Base-by-base conservation (phyloP, 2,113 vertebrate species). In the Cyprinus carpio region DNA sequence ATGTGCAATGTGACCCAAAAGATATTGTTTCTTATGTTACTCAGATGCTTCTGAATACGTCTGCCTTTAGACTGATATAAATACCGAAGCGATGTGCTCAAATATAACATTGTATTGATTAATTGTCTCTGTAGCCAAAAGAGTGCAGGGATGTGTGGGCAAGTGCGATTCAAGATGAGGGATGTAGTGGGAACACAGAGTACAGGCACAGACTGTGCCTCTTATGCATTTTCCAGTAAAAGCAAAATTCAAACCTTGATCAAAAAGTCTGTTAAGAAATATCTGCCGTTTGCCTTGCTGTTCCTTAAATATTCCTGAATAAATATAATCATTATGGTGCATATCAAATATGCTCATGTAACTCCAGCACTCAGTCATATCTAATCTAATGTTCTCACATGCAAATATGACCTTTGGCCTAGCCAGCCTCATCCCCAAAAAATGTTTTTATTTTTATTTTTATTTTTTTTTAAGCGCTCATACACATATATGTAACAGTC, bases 391-490 rank as follows among this genome's bases (percentile, higher is more conserved):
- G 51, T 77, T 18, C 29, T 72, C 72, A 43, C 58, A 84, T 78
- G 71, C 85, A 82, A 84, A 88, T 80, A 72, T 65, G 62, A 86
- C 75, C 84, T 86, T 86, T 77, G 69, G 71, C 54, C 64, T 25
- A 10, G 27, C 51, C 46, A 6, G 10, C 56, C 16, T 69, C 11
- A 84, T 76, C 72, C 67, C n/a, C n/a, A n/a, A n/a, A n/a, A n/a
- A 69, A 67, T 58, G 12, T 49, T 69, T 56, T 9, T 25, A 58
- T 56, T 11, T 49, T 67, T 54, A 18, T 25, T 64, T 13, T 1
- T 40, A 6, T 15, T 13, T 15, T 43, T 20, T 43, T 56, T 43
- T 31, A 20, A 51, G 6, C 6, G 58, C 20, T 60, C 20, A 75
- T 37, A n/a, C 46, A 18, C n/a, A 43, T 4, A 43, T 2, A 54